Evolutionary conservation across 23 tunicate species (phyloP), one percentile per base, ranked within the genome.

Genomic region (Clavelina lepadiformis): DNA sequence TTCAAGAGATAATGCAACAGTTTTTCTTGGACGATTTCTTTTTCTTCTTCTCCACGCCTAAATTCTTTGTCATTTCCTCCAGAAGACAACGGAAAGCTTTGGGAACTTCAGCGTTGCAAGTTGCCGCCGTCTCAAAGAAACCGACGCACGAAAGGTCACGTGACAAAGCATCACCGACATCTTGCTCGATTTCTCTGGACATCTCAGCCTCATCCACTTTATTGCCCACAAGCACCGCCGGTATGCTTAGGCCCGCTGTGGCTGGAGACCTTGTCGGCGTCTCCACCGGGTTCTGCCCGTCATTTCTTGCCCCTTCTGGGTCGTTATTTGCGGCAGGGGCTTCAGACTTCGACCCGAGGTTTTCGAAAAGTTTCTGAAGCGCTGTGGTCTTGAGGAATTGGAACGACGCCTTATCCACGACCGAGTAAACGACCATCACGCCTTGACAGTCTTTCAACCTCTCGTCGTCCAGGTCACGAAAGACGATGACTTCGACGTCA

Each of bases 181-280:
- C 88, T 30, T 7, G 46, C 35, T 74, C 67, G 18, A 88, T 88
- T 3, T 49, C 36, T 34, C 97, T 60, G 21, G 72, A 57, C 26
- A 89, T 30, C 34, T 65, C 81, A 31, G 97, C 97, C 35, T 89
- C 97, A 72, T 89, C 97, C 21, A 67, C 91, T 70, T 89, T 89
- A 35, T 81, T 89, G 46, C 85, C 97, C 1, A 89, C 75, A 28
- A 89, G 68, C n/a, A 89, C 37, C 8, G 75, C 75, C 2, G 97
- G 97, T 25, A 87, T 61, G 21, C 33, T 15, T 15, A 56, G 35
- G 1, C 81, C 57, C 5, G 33, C 7, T 18, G 46, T 37, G 3
- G 28, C 49, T 27, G 80, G 74, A 61, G 38, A 31, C 8, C 63
- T 73, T 21, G 71, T 69, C 0, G 73, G 67, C 6, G 72, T 63